A percentile compares a stretch with the other conserved stretches of the same genome.
These are phyloP conservation scores for Plebejus melissa DNA, from an alignment of 2,888 invertebrate genomes.

Conservation along the genomic window DNA sequence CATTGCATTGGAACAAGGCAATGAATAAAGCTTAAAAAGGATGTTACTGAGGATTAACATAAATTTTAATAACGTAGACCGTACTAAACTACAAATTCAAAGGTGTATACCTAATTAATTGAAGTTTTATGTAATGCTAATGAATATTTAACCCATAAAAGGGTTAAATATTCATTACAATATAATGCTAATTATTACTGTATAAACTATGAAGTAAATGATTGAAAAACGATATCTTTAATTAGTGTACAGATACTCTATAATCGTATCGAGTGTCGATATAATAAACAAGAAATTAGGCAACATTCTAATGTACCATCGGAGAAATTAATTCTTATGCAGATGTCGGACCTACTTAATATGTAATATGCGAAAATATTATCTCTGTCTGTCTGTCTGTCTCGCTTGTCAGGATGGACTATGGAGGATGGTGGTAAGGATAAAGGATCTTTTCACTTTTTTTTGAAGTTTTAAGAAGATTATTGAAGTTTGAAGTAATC, in stretches of 20 bases:
- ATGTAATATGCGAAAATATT: no score
- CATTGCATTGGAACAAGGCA: not conserved
- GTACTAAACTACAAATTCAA: not conserved
- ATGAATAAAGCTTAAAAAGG: not conserved
- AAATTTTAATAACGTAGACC: not conserved
- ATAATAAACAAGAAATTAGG: not conserved
- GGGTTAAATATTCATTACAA: not conserved
- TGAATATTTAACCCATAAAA: not conserved
- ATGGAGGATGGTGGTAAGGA: no score
- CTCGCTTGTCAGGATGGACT: no score
- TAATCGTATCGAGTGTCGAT: not conserved
- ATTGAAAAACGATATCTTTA: constrained; percentile 2
- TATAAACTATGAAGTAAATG: not conserved
- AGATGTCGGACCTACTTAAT: no score
- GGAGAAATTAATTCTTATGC: no score
- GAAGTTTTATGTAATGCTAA: no score
- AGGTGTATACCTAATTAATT: no score
- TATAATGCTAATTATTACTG: not conserved
- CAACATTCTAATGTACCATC: not conserved
- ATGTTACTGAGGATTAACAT: not conserved
- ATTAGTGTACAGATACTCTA: not conserved
- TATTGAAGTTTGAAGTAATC: no score
- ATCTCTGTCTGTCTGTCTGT: no score
- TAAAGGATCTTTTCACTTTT: no score
- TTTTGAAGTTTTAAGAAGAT: no score